These are phyloP conservation scores for Hucho hucho DNA, from an alignment of 2,113 vertebrate genomes.

Conservation along the genomic window DNA sequence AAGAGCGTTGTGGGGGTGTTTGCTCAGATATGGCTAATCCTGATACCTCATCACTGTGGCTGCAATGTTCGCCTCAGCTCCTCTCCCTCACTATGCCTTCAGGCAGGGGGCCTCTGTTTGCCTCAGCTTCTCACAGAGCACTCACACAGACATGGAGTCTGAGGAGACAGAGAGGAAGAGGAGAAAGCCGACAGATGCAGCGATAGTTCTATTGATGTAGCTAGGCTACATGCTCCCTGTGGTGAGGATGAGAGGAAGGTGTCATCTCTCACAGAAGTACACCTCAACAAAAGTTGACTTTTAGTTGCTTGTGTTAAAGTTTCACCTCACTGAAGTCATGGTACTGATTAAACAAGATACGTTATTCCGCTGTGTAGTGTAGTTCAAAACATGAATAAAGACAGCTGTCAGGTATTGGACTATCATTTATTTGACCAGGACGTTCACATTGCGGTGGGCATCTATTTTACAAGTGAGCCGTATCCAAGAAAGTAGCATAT, in stretches of 20 bases:
- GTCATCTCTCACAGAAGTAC: not conserved
- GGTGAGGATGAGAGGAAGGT: not conserved
- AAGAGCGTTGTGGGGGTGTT: conserved; percentile 53
- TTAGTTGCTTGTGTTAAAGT: not conserved
- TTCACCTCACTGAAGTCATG: not conserved
- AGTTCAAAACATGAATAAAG: too few relatives aligned
- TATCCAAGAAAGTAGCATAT: too few relatives aligned
- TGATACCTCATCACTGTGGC: conserved; percentile 53
- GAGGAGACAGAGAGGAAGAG: not conserved
- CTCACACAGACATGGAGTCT: not conserved
- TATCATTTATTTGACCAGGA: too few relatives aligned
- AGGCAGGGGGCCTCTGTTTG: not conserved
- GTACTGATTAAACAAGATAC: too few relatives aligned
- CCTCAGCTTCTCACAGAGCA: not conserved
- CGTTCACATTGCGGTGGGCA: too few relatives aligned
- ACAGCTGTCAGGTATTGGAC: too few relatives aligned
- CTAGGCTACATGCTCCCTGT: not conserved
- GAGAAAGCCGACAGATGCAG: not conserved
- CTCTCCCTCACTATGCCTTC: not conserved
- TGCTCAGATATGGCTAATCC: conserved; percentile 64
- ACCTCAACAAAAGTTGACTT: not conserved
- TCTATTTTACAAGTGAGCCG: too few relatives aligned
- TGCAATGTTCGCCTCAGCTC: not conserved
- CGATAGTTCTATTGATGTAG: not conserved
- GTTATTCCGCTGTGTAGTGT: too few relatives aligned